phyloP scores from a whole-genome alignment of 2,888 invertebrate species.

The Cinara cedri region DNA sequence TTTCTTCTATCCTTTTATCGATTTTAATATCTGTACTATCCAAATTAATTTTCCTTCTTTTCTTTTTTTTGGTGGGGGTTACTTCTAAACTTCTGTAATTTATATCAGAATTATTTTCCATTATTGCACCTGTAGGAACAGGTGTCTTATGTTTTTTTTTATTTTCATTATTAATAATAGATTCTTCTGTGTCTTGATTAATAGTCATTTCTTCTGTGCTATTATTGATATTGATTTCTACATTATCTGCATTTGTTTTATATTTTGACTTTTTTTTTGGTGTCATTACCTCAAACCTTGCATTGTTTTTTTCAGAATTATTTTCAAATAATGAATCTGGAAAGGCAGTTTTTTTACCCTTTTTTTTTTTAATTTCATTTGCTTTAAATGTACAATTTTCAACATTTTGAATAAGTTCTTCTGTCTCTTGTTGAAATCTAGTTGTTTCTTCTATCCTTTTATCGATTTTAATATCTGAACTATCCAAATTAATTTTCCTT shows the following conservation, averaged over 20 bases:
- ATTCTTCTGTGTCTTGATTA: background rate
- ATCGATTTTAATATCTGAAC: background rate
- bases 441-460: background rate
- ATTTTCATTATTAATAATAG: background rate
- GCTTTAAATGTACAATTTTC: background rate
- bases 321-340: background rate
- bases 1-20: background rate
- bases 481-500: no score
- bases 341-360: background rate
- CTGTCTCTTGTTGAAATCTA: background rate
- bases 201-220: no score
- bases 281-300: background rate
- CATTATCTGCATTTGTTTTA: background rate
- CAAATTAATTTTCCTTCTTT: background rate
- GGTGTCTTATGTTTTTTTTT: background rate
- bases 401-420: background rate
- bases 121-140: background rate
- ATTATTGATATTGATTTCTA: background rate
- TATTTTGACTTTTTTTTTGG: slow-evolving; percentile 10
- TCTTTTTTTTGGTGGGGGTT: background rate
- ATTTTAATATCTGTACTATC: background rate
- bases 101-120: background rate
- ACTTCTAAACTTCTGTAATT: background rate
- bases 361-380: background rate
- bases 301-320: background rate